Conservation (phyloP, 2,888 invertebrate species). For the Mesochorus sp. region DNA sequence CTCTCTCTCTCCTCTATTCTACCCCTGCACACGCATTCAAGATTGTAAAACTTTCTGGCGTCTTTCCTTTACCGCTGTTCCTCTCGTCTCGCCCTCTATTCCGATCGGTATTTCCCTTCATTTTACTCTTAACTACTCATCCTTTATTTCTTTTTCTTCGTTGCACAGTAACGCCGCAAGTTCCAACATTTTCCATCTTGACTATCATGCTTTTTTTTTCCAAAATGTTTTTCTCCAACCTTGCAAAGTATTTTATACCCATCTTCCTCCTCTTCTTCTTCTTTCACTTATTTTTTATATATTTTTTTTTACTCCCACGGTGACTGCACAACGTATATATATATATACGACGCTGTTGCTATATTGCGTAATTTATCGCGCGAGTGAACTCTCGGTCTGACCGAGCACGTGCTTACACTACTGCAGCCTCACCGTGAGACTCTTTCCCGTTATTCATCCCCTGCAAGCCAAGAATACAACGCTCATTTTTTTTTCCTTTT, state of each 20-base stretch:
- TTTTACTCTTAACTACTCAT: not conserved
- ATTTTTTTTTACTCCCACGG: slow-evolving; percentile 13
- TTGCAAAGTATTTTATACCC: not conserved
- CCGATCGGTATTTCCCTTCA: slow-evolving; percentile 3
- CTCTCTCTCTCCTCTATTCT: not conserved
- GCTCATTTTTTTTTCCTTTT: slow-evolving; percentile 6
- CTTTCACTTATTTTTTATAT: no score
- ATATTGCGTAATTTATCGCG: slow-evolving; percentile 33
- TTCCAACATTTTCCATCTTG: not conserved
- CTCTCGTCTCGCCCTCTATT: not conserved
- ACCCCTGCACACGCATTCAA: slow-evolving; percentile 21
- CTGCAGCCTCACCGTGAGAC: slow-evolving; percentile 10
- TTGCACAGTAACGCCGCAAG: not conserved
- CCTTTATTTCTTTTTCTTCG: not conserved
- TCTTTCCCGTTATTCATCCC: slow-evolving; percentile 42
- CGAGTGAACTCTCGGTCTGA: slow-evolving; percentile 30
- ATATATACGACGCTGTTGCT: not conserved
- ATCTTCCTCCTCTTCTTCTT: no score
- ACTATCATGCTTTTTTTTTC: not conserved
- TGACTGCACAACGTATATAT: not conserved
- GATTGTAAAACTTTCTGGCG: slow-evolving; percentile 8
- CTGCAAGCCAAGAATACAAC: slow-evolving; percentile 21
- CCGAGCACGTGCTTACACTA: slow-evolving; percentile 49
- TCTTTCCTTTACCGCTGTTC: not conserved
- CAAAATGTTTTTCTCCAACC: slow-evolving; percentile 1